These are phyloP conservation scores for Hermatobates lingyangjiaoensis DNA, from an alignment of 1,140 invertebrate species.

Conservation along the genomic window DNA sequence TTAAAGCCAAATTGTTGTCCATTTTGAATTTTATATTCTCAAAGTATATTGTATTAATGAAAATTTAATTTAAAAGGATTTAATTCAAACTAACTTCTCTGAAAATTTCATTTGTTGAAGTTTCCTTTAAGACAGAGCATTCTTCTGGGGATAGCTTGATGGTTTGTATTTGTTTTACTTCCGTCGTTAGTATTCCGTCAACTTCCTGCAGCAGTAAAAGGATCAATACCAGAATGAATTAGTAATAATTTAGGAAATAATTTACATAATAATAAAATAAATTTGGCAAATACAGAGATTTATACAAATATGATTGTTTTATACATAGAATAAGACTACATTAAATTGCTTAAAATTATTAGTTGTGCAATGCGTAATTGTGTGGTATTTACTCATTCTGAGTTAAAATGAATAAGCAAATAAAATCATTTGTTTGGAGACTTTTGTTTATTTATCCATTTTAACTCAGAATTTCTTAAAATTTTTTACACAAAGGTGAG, in stretches of 20 bases:
- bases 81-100: too few species aligned
- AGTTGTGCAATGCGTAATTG: neutral
- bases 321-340: neutral
- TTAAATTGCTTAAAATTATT: neutral
- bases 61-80: too few species aligned
- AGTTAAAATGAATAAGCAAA: too few species aligned
- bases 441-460: too few species aligned
- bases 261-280: neutral
- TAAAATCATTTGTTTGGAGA: too few species aligned
- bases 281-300: neutral
- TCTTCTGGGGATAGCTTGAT: conserved; percentile 6
- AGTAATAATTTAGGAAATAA: neutral
- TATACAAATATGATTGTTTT: neutral
- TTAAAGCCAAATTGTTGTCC: too few species aligned
- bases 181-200: neutral
- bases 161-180: conserved; percentile 7
- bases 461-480: too few species aligned
- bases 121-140: conserved; percentile 4
- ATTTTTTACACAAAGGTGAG: too few species aligned
- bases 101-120: neutral
- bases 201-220: neutral
- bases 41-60: too few species aligned
- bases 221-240: neutral
- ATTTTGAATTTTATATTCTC: too few species aligned
- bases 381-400: neutral